Evolutionary conservation across 2,888 invertebrate genomes (phyloP), one percentile per base, ranked within the genome.

Genomic region (Rhopalosiphum nymphaeae): DNA sequence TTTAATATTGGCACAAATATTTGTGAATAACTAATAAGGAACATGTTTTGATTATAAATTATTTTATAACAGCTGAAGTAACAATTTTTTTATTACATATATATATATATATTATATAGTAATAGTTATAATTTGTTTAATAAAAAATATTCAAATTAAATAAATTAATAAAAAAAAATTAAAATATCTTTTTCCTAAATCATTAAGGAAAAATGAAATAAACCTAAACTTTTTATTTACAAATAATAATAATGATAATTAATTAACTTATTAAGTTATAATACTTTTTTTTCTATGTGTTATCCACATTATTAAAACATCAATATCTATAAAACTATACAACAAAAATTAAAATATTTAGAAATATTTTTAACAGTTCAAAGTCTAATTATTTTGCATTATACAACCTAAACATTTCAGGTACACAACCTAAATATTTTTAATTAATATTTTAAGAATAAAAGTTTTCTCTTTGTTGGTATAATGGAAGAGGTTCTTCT

Each of bases 401-500:
- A 26, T 88, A 94, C 91, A 94, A 92, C 91, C 92, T 92, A 92
- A 84, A 92, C 29, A 21, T 86, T 94, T 49, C 85, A 86, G 90
- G 61, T 87, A 91, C 90, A 90, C 90, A 91, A 90, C 90, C 90
- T 86, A 67, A 85, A 85, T 85, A 91, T 42, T 85, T 21, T 88
- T 92, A 42, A n/a, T 42, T 46, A 67, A 67, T 67, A 29, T 89
- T 49, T 95, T 96, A 96, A 86, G 96, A 96, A 96, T 97, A 98
- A 96, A 97, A 98, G 96, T 98, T 98, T 95, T 98, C 98, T 95
- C 98, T 97, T 96, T 98, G 98, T 96, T 98, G 98, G 96, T 98
- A 98, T 95, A 98, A 97, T 93, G 98, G 98, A 96, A 98, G 96
- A 96, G 98, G 97, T 94, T 97, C 97, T 95, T 97, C 97, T 84